phyloP scores from a whole-genome alignment of 2,888 invertebrate species.

The Xestia rhomboidea region DNA sequence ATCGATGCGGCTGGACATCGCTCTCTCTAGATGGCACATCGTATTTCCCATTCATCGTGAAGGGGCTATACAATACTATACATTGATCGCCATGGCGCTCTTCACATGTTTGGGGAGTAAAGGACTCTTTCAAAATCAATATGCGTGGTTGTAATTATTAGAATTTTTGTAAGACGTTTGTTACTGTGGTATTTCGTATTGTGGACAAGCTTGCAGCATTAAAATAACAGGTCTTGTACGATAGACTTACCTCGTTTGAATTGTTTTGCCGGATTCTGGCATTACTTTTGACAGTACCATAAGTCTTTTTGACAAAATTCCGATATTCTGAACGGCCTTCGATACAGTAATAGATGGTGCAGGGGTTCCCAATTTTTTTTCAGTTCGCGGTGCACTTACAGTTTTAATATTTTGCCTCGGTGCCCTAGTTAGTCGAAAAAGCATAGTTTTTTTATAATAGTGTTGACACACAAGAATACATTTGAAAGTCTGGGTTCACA shows the following conservation, averaged over 20 bases:
- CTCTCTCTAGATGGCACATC: conserved; percentile 8
- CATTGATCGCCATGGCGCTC: not conserved
- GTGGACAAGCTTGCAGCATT: not conserved
- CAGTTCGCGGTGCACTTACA: too few relatives aligned
- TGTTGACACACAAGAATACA: too few relatives aligned
- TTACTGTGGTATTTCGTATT: not conserved
- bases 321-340: not conserved
- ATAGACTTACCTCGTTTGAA: not conserved
- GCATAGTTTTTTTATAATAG: too few relatives aligned
- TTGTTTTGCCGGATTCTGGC: not conserved
- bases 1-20: conserved; percentile 17
- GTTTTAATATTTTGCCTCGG: too few relatives aligned
- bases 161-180: not conserved
- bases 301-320: not conserved
- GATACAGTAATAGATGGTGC: too few relatives aligned
- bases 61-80: not conserved
- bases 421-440: too few relatives aligned
- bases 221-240: not conserved
- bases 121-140: conserved; percentile 14
- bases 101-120: conserved; percentile 11
- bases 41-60: not conserved
- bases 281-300: not conserved
- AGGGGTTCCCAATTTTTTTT: too few relatives aligned
- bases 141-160: not conserved
- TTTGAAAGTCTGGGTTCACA: too few relatives aligned